Evolutionary conservation across 2,888 invertebrate species (phyloP), one percentile per base, ranked within the genome.

Genomic region (Torymus aiolomorphi): DNA sequence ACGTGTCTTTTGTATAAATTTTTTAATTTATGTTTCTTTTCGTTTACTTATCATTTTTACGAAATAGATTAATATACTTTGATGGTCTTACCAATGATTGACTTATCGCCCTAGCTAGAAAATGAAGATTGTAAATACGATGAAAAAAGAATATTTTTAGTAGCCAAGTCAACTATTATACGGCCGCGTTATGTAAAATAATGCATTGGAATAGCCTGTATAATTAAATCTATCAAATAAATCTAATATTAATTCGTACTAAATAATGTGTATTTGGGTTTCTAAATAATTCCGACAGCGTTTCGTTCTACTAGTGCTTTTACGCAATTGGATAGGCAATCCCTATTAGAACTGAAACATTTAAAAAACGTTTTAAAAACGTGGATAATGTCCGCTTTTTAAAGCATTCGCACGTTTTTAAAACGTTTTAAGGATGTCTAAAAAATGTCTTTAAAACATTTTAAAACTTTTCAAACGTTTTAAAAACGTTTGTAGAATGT

Each of bases 121-220:
- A 70, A 79, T 79, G 66, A 54, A 59, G 57, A 77, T 67, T 82
- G 81, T 82, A 82, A 76, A 82, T 82, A 82, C 66, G 13, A 62
- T 16, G 20, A 77, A 73, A 70, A 74, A 31, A 31, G 31, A 31
- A 76, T 79, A 77, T 79, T 82, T 81, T 82, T 76, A 76, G 59
- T 62, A 79, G 74, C 42, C 57, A 71, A 72, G 69, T 61, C 54
- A 65, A 24, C 18, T 52, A 67, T 70, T 78, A 72, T 75, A 71
- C n/a, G 59, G 69, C 49, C 63, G 78, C 78, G 24, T 78, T 78
- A 76, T 81, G 31, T 54, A 52, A 56, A 11, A 69, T 78, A 69
- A 78, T 81, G 62, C 51, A 71, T 71, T 72, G 5, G 4, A 71
- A 54, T 78, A 75, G 67, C 52, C 74, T 71, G 73, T 80, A 61